Evolutionary conservation across 2,797 vertebrate genomes (phyloP), one percentile per base, ranked within the genome.

Genomic region (Rhinophrynus dorsalis): DNA sequence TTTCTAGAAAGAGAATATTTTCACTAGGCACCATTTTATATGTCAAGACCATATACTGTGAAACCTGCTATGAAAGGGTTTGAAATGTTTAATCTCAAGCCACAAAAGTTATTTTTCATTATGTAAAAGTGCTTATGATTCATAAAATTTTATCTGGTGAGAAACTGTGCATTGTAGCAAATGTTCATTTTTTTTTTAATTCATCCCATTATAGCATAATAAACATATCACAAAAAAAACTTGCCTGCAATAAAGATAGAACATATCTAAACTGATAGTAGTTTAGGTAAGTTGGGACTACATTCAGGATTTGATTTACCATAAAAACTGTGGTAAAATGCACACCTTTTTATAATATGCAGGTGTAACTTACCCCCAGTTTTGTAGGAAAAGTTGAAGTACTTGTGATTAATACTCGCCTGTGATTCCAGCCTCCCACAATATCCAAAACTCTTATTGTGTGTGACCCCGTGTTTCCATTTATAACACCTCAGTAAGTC

Each of bases 1-100:
- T 42, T 72, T 26, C 44, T 23, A 66, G 44, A 20, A 20, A 72
- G 35, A 45, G 66, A 72, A 72, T 66, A 72, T 51, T 66, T 42
- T 35, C 27, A 13, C 44, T 65, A 59, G 59, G 54, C 59, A 72
- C 59, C 54, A 72, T 65, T 65, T 57, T 23, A 65, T 44, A 59
- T 72, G 69, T 45, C 35, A 57, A n/a, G 33, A 59, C 61, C 44
- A 33, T 18, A 57, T 60, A 58, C 42, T 29, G 10, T 3, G 13
- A 59, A 15, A 11, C 44, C 20, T 51, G 33, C 24, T 23, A 50
- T 51, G 20, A 35, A 47, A 42, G 21, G 51, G 32, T 65, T 65
- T 65, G 23, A 17, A 42, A 33, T 23, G 30, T 47, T 66, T 57
- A 23, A 29, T 32, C 37, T 42, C 18, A n/a, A 38, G 17, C 33